Evolutionary conservation across 2,888 invertebrate genomes (phyloP), one percentile per base, ranked within the genome.

Genomic region (Pycnomerus fuliginosus): DNA sequence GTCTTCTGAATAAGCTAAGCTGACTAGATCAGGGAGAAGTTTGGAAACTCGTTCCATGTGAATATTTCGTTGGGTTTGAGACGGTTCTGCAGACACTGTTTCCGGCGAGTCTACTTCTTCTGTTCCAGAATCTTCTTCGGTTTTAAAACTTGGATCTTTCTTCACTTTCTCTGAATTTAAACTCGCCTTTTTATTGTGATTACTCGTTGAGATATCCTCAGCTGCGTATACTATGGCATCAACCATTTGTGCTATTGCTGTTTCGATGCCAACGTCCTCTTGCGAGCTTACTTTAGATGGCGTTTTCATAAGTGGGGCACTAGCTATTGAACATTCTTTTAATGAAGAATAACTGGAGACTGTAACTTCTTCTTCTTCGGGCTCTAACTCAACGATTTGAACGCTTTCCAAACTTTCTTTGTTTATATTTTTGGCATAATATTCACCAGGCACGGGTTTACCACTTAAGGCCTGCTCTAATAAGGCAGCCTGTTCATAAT

Each of bases 401-500:
- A 58, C 44, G 2, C 46, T 46, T 13, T 44, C 20, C 13, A 49
- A 70, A 48, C 75, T 73, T 52, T 74, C 73, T 50, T 64, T 67
- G 40, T 73, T 72, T 30, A 68, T 63, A 38, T 72, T 23, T 13
- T 44, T 38, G n/a, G 38, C 55, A 13, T 69, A 64, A 17, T 49
- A 57, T 50, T 72, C 71, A 40, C 72, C 64, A 3, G 80, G 77
- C 12, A 80, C 72, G 27, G 67, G 65, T 28, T 60, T 62, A 1
- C 82, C 81, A 5, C 78, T 76, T 58, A 84, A 71, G 1, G 73
- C 73, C 66, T 78, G 77, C 67, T 84, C 84, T 17, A 85, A 63
- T 27, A 77, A 70, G 53, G 74, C 73, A 24, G 82, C 79, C 66
- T 84, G 79, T 16, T 75, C 68, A 41, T 79, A 77, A 3, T 72